Evolutionary conservation across 2,888 invertebrate genomes (phyloP).

Genomic region (Phengaris alcon): DNA sequence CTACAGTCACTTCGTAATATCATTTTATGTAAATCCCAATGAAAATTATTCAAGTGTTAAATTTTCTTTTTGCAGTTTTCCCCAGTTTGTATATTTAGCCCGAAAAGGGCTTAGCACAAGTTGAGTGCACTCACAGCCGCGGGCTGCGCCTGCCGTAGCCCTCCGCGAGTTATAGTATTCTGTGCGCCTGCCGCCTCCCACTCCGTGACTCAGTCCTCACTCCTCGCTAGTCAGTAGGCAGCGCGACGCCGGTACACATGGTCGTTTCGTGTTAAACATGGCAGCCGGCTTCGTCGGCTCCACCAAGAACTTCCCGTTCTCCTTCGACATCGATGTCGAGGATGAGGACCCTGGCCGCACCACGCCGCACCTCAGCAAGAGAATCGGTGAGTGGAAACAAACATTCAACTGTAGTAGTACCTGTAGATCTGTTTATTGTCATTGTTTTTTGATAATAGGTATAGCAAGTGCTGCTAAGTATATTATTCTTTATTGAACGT

Average conservation of each 20-base stretch:
- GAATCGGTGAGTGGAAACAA: slow-evolving; percentile 58
- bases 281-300: slow-evolving; percentile 71
- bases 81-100: background rate
- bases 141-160: background rate
- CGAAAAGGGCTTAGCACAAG: background rate
- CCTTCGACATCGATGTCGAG: slow-evolving; percentile 72
- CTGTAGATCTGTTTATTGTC: background rate
- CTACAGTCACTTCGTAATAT: background rate
- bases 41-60: background rate
- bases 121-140: background rate
- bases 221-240: slow-evolving; percentile 26
- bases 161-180: too few species aligned
- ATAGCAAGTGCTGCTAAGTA: background rate
- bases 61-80: background rate
- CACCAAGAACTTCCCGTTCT: slow-evolving; percentile 73
- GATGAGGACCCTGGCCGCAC: slow-evolving; percentile 56
- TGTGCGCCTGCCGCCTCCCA: background rate
- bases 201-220: background rate
- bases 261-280: slow-evolving; percentile 46
- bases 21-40: background rate
- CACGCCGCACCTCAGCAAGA: slow-evolving; percentile 60
- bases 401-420: background rate
- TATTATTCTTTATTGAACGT: background rate
- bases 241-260: slow-evolving; percentile 20
- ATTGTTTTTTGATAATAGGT: background rate